Evolutionary conservation across 2,113 vertebrate species (phyloP), one percentile per base, ranked within the genome.

Genomic region (Myrmecobius fasciatus): DNA sequence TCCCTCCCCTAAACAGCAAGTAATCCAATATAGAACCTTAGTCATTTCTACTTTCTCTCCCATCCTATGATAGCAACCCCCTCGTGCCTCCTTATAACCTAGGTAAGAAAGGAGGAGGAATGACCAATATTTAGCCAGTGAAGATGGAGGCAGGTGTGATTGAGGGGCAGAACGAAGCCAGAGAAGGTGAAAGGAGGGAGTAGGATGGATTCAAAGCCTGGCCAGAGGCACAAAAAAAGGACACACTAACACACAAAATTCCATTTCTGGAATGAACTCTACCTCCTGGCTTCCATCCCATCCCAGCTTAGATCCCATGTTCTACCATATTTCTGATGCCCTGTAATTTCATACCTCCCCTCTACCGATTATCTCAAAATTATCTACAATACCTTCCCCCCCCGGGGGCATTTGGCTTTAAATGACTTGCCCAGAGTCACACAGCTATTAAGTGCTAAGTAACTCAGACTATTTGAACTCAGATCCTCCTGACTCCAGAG

Each of bases 31-130:
- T 51, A 51, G 31, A 17, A n/a, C 60, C 31, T 11, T 60, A 3
- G 1, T 67, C 12, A 31, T 14, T 67, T 67, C 60, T 5, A 36
- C 12, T 1, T 67, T 67, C 31, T 67, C 60, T 17, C 31, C 28
- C 60, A 17, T 67, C 31, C 60, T 3, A 3, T 14, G 28, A 67
- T 4, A 5, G 12, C 36, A 28, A 28, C 3, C 26, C 26, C 28
- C 56, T 31, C 28, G 60, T 67, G 60, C 31, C 1, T 67, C 31
- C 60, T 67, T 67, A n/a, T n/a, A 90, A 53, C 92, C 48, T 94
- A 91, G 96, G 93, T 96, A 93, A 83, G 56, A n/a, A 89, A 93
- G 92, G 89, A 67, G 0, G 9, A 83, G 26, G 36, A 46, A 24
- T n/a, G 49, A 52, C 36, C 36, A 43, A 36, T 1, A 75, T 43